Evolutionary conservation across 2,797 vertebrate species (phyloP), one percentile per base, ranked within the genome.

Genomic region (Crocidura indochinensis): DNA sequence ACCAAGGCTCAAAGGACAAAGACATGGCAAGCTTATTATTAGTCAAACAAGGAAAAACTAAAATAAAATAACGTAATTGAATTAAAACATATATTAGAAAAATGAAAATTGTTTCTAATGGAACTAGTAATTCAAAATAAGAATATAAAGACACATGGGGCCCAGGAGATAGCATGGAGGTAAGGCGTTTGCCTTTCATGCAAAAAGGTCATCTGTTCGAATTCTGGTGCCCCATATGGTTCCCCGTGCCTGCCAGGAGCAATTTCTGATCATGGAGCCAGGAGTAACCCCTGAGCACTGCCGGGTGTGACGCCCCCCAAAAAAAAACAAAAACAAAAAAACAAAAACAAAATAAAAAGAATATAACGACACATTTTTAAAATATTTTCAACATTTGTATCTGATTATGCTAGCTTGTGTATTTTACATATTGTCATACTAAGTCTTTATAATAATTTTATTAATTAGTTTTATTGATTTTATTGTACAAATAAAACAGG

Each of bases 121-220:
- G 9, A 10, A 75, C 91, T 84, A 20, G 24, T 91, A 73, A 44
- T 68, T 81, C 47, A 17, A 91, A 90, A 91, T 83, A 67, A 84
- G 11, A 56, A 56, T 56, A 56, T 56, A 56, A 56, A 56, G 2
- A 56, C 53, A n/a, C n/a, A n/a, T n/a, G n/a, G 19, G 19, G 38
- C 38, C 38, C 38, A n/a, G n/a, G n/a, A n/a, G n/a, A n/a, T n/a
- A n/a, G n/a, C n/a, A n/a, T n/a, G n/a, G n/a, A n/a, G n/a, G n/a
- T n/a, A n/a, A n/a, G n/a, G n/a, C n/a, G n/a, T n/a, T n/a, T n/a
- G n/a, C n/a, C n/a, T n/a, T n/a, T n/a, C n/a, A n/a, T n/a, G n/a
- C n/a, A n/a, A n/a, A n/a, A n/a, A n/a, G n/a, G n/a, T n/a, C n/a
- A n/a, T n/a, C n/a, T n/a, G n/a, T n/a, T n/a, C n/a, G n/a, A n/a